A percentile compares a stretch with the other conserved stretches of the same genome.
Evolutionary conservation across 2,797 vertebrate genomes (phyloP).

Genomic region (Syngnathus rostellatus): DNA sequence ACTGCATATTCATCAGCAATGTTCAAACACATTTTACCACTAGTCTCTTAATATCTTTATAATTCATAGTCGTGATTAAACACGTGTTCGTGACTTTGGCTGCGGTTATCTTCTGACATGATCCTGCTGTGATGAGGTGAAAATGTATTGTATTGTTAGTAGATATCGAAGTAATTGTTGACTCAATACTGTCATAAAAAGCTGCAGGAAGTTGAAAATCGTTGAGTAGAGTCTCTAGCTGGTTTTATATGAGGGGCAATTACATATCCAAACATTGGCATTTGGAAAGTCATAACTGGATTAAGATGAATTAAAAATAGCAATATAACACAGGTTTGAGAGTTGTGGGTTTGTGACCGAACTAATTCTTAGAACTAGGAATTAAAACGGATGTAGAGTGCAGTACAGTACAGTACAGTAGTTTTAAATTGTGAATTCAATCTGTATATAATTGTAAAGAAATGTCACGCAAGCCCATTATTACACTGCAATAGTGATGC

Average conservation of each 20-base stretch:
- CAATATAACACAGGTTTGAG: background rate
- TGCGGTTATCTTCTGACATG: conserved; percentile 8
- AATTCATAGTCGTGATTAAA: conserved; percentile 2
- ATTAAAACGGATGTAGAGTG: no score
- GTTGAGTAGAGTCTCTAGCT: conserved; percentile 47
- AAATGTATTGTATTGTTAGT: background rate
- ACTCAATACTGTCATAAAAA: background rate
- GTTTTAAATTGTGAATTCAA: background rate
- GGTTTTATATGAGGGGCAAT: conserved; percentile 22
- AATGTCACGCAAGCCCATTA: background rate
- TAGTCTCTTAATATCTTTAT: background rate
- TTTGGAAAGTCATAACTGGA: conserved; percentile 42
- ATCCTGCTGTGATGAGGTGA: conserved; percentile 18
- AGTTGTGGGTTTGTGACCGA: conserved; percentile 37
- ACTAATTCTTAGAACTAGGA: background rate
- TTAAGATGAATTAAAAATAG: conserved; percentile 19
- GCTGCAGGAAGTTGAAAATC: conserved; percentile 20
- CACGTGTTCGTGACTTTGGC: background rate
- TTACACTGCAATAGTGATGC: background rate
- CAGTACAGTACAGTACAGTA: background rate
- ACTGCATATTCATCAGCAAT: background rate
- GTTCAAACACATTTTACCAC: background rate
- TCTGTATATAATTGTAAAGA: background rate
- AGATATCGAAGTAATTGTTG: background rate
- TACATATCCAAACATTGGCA: conserved; percentile 54